Evolutionary conservation across 1,140 invertebrate genomes (phyloP), one percentile per base, ranked within the genome.

Genomic region (Bombus waltoni): DNA sequence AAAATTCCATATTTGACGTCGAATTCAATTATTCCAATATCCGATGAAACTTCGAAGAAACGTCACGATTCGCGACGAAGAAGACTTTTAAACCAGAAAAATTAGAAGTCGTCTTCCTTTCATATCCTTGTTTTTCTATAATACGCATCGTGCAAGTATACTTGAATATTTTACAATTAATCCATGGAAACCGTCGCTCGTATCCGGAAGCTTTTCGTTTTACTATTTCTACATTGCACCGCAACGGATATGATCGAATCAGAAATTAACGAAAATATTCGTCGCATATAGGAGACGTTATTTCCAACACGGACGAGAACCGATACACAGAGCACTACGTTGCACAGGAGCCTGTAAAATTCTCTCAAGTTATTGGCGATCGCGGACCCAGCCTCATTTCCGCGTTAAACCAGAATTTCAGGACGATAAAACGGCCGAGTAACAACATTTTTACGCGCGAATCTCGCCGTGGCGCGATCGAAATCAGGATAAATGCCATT

Each of bases 401-500:
- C 11, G 62, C 44, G 28, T 83, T 83, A 77, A 77, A 83, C 47
- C 15, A 4, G 35, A 70, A 83, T 68, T 57, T 38, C 44, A 38
- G 3, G 62, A 15, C 22, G 74, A 75, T 83, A 83, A 78, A 83
- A 78, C 47, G 22, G 32, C 4, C 73, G 15, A 57, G 81, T 77
- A 83, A 83, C 74, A 53, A 65, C 57, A 70, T 57, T 78, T 83
- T 83, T 83, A 83, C 47, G 74, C 81, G 74, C 18, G 74, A 77
- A 83, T 70, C 74, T 77, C 81, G 47, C 4, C 28, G 42, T 15
- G 1, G 9, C 42, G 44, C 44, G 62, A 83, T 83, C 44, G 65
- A 35, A 57, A 83, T 62, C 74, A 32, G n/a, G 59, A 25, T 22
- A 32, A 68, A 77, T 18, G 44, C 40, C 57, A 44, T 75, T 75